phyloP scores from a whole-genome alignment of 2,797 vertebrate genomes.

The Simalia tracyae region DNA sequence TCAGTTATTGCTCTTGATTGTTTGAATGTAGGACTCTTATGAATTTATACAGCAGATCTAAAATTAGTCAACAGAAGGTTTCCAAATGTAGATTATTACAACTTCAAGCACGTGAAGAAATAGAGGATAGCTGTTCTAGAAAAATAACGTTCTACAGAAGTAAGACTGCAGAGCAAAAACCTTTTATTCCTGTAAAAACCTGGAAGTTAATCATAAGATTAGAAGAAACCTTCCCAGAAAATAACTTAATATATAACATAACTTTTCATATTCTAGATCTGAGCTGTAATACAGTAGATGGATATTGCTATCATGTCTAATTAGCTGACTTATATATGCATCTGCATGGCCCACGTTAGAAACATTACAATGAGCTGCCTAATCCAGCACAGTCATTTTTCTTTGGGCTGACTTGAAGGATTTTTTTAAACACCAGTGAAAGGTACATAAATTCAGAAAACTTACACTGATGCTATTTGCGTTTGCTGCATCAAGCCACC shows the following conservation, averaged over 20 bases:
- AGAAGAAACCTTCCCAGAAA: background rate
- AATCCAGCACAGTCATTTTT: background rate
- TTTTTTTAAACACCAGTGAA: background rate
- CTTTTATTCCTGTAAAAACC: background rate
- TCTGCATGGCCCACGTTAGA: background rate
- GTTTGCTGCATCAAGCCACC: background rate
- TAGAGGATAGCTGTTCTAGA: background rate
- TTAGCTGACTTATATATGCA: background rate
- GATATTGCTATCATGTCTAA: background rate
- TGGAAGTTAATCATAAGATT: background rate
- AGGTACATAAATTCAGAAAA: background rate
- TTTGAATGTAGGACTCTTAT: conserved; percentile 9
- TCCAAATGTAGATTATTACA: background rate
- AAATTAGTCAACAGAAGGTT: background rate
- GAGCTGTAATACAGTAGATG: background rate
- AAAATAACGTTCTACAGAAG: background rate
- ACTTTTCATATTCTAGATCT: background rate
- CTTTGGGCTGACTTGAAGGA: background rate
- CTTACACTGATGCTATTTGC: background rate
- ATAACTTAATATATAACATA: background rate
- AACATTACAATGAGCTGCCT: background rate
- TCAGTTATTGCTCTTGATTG: conserved; percentile 30
- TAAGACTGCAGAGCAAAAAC: background rate
- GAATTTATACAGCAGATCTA: background rate
- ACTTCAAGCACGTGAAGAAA: background rate